These are phyloP conservation scores for Himalopsyche tibetana DNA, from an alignment of 2,888 invertebrate genomes.

Conservation along the genomic window DNA sequence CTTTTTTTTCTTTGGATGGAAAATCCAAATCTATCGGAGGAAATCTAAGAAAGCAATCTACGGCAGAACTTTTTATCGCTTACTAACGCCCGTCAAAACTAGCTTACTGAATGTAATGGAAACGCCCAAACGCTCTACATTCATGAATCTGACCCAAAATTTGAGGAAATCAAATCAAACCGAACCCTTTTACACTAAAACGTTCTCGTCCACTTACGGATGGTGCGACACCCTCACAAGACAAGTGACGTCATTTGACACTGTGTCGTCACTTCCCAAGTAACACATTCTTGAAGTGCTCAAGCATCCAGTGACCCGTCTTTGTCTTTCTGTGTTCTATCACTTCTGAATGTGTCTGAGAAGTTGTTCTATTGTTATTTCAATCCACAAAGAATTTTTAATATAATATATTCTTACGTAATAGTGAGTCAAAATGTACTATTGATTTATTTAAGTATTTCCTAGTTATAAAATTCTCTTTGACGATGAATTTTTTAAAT, in stretches of 20 bases:
- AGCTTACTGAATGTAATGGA: slow-evolving; percentile 43
- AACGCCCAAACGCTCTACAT: slow-evolving; percentile 35
- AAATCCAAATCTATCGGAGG: neutral
- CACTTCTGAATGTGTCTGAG: neutral
- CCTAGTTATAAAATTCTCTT: too few species aligned
- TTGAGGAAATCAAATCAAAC: slow-evolving; percentile 59
- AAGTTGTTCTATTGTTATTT: neutral
- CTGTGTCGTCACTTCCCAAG: slow-evolving; percentile 27
- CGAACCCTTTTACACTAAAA: slow-evolving; percentile 58
- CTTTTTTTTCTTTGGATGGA: slow-evolving; percentile 5
- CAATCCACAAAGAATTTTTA: neutral
- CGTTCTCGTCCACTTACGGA: slow-evolving; percentile 37
- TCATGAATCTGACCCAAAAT: slow-evolving; percentile 52
- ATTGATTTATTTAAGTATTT: too few species aligned
- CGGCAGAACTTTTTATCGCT: slow-evolving; percentile 24
- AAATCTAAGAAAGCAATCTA: slow-evolving; percentile 38
- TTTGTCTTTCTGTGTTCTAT: slow-evolving; percentile 25
- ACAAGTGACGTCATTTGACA: slow-evolving; percentile 43
- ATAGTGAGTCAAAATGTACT: too few species aligned
- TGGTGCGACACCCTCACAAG: slow-evolving; percentile 22
- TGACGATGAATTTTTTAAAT: too few species aligned
- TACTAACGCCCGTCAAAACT: slow-evolving; percentile 31
- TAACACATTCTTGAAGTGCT: slow-evolving; percentile 43
- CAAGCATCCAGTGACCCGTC: slow-evolving; percentile 34
- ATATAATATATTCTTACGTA: too few species aligned